Conservation (phyloP, 2,797 vertebrate species). For the Anguilla anguilla region DNA sequence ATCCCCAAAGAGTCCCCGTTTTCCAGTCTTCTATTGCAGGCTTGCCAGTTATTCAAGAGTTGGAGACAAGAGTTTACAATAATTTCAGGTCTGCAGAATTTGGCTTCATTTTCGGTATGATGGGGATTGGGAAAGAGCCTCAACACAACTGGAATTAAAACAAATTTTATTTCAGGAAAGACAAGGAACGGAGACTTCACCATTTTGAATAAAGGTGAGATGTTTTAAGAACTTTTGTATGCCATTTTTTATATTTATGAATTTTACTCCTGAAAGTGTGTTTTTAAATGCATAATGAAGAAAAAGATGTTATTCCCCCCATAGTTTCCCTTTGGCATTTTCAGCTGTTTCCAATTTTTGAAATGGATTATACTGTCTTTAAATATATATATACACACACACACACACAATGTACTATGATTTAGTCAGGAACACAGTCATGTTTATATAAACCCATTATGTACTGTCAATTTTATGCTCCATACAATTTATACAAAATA, state of each 20-base stretch:
- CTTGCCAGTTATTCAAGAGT: background rate
- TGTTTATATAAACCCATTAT: too few relatives aligned
- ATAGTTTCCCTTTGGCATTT: background rate
- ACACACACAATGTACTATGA: too few relatives aligned
- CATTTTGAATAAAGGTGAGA: conserved; percentile 58
- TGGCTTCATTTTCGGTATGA: conserved; percentile 50
- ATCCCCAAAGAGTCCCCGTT: conserved; percentile 12
- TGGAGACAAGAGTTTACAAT: conserved; percentile 38
- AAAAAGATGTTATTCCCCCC: background rate
- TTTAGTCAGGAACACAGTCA: background rate
- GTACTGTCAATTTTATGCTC: too few relatives aligned
- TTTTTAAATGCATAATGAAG: background rate
- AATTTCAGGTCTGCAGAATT: conserved; percentile 47
- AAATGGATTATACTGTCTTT: background rate
- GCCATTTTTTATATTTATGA: conserved; percentile 15
- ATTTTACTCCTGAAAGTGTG: background rate
- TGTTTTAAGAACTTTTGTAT: background rate
- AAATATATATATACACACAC: background rate
- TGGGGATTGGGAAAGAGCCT: conserved; percentile 41
- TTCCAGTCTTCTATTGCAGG: background rate
- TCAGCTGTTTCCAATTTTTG: background rate
- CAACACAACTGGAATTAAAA: conserved; percentile 59
- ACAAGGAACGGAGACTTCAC: conserved; percentile 24
- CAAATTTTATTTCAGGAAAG: conserved; percentile 17
- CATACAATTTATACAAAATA: too few relatives aligned